These are phyloP conservation scores for Trichoplusia ni DNA, from an alignment of 1,140 invertebrate genomes.

Conservation along the genomic window DNA sequence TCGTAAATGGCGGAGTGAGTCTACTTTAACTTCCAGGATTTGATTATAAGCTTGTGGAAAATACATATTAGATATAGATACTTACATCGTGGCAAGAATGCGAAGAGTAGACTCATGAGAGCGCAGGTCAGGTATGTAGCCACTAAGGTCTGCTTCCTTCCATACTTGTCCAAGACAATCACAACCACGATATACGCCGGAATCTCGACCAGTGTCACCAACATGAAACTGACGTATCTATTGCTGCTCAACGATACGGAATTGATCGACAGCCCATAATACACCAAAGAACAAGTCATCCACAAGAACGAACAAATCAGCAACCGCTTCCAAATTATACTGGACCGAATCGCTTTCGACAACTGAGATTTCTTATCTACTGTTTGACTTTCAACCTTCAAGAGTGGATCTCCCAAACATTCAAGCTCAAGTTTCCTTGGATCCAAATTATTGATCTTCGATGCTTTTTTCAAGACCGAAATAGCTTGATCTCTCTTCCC, in stretches of 20 bases:
- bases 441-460: slow-evolving; percentile 86
- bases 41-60: background rate
- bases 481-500: slow-evolving; percentile 88
- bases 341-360: slow-evolving; percentile 79
- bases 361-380: slow-evolving; percentile 64
- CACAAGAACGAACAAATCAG: slow-evolving; percentile 87
- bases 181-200: slow-evolving; percentile 87
- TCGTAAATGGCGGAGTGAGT: no score
- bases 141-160: slow-evolving; percentile 81
- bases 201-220: slow-evolving; percentile 86
- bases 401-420: slow-evolving; percentile 71
- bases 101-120: slow-evolving; percentile 68
- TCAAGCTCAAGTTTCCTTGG: slow-evolving; percentile 82
- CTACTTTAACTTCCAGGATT: no score
- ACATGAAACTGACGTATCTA: slow-evolving; percentile 86
- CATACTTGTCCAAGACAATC: slow-evolving; percentile 84
- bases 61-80: slow-evolving; percentile 37
- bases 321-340: slow-evolving; percentile 84
- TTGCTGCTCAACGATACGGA: slow-evolving; percentile 88
- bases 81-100: slow-evolving; percentile 76
- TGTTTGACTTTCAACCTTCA: slow-evolving; percentile 57
- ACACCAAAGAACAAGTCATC: slow-evolving; percentile 89
- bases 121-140: slow-evolving; percentile 67
- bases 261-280: slow-evolving; percentile 92
- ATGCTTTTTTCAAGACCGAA: slow-evolving; percentile 85